Base-by-base conservation (phyloP, 2,797 vertebrate species). In the Danionella dracula region DNA sequence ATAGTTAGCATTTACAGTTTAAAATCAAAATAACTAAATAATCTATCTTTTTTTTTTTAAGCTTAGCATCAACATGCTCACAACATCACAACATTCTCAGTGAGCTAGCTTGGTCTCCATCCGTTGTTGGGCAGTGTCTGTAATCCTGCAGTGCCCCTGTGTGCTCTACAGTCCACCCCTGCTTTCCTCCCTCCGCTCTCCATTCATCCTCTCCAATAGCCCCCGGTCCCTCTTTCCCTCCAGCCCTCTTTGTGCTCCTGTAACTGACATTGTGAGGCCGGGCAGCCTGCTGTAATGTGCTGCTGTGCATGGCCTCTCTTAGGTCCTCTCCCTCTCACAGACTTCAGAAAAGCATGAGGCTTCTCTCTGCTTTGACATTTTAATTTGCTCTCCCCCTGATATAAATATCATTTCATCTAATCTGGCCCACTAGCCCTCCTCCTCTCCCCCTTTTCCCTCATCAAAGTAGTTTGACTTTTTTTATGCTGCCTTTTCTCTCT, bases 331-430 rank as follows among this genome's bases (percentile, higher is more conserved):
- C 53, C 59, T 42, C 42, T 60, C 17, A 40, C 45, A 37, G 20
- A 46, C 63, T 49, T 66, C 21, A 56, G 53, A 66, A 66, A 66
- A 57, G 63, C 23, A 31, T 31, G 44, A 48, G 44, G 63, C 53
- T 66, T 66, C 62, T 66, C 41, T 54, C 51, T 2, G 40, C 75
- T 82, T 83, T 85, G 84, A 86, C 79, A 78, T 84, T 86, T 87
- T 84, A 85, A 81, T 91, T 90, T 81, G 76, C 60, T 65, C 77
- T 83, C 79, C 83, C 77, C 73, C 76, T 85, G 84, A 89, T 88
- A 82, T 88, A 91, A 92, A 89, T 90, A 85, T 87, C 74, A 84
- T 85, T 80, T 83, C 82, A 85, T 87, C 82, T 88, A 90, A 90
- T 90, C 82, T 82, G 60, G 60, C 51, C 50, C 45, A 3, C 15